Base-by-base conservation (phyloP, 2,888 invertebrate species). In the Marasmarcha lunaedactyla region DNA sequence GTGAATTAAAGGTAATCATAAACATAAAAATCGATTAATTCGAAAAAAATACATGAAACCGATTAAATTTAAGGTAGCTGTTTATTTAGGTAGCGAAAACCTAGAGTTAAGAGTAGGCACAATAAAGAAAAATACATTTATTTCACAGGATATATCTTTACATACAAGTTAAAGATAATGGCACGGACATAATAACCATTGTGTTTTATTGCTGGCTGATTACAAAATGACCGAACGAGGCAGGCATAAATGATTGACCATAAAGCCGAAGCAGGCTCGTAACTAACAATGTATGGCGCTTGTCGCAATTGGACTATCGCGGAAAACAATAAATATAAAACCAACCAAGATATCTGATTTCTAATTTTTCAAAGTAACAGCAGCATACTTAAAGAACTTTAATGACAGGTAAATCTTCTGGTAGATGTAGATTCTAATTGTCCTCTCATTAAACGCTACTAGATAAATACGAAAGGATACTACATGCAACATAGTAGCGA, bases 351-450 rank as follows among this genome's bases (percentile, higher is more conserved):
- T 20, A 20, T 20, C 20, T 3, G 20, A 20, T 20, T 20, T 20
- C 20, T 20, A 20, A 20, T 20, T 20, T 20, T 5, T 20, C 3
- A 20, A 20, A 20, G 7, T 20, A 20, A 20, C 3, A 20, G n/a
- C n/a, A n/a, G n/a, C n/a, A n/a, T n/a, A n/a, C n/a, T n/a, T n/a
- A n/a, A n/a, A n/a, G n/a, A n/a, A 54, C 62, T 55, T 57, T 68
- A 70, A 72, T 70, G 57, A 66, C 51, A 61, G 53, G 59, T 76
- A 73, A 73, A 73, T 77, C 73, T 71, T 63, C 54, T 46, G 59
- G n/a, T n/a, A n/a, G n/a, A n/a, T n/a, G n/a, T n/a, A n/a, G n/a
- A n/a, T n/a, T n/a, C n/a, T n/a, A n/a, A n/a, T n/a, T n/a, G n/a
- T n/a, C n/a, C n/a, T n/a, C n/a, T n/a, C n/a, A n/a, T n/a, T n/a